Percentiles rank a stretch among this genome's conserved stretches.
Evolutionary conservation across 2,113 vertebrate species (phyloP).

Genomic region (Poecile atricapillus): DNA sequence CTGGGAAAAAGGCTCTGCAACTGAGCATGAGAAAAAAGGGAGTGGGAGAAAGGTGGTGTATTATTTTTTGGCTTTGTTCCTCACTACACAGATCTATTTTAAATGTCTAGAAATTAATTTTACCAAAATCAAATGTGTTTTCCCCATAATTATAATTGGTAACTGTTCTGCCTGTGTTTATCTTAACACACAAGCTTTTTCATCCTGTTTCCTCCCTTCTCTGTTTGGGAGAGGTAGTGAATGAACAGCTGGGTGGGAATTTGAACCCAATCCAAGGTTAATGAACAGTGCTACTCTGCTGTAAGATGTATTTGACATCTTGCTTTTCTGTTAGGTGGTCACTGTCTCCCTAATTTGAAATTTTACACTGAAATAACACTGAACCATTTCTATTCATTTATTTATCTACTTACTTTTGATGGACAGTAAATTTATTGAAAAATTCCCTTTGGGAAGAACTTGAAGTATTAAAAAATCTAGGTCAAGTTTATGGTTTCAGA

Average conservation of each 20-base stretch:
- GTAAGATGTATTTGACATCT: not conserved
- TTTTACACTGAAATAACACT: not conserved
- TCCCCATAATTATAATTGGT: not conserved
- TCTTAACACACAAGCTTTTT: not conserved
- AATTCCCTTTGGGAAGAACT: not conserved
- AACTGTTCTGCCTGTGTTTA: not conserved
- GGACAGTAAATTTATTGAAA: not conserved
- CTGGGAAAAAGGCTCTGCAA: not conserved
- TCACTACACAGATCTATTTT: not conserved
- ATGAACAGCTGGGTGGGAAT: not conserved
- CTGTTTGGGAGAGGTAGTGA: not conserved
- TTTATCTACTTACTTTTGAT: not conserved
- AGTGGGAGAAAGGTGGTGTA: fast-evolving
- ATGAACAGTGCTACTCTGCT: fast-evolving
- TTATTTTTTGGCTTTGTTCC: not conserved
- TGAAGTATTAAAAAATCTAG: conserved; percentile 10
- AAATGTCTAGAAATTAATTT: not conserved
- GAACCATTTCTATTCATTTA: not conserved
- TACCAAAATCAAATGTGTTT: not conserved
- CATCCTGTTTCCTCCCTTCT: not conserved
- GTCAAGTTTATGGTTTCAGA: not conserved
- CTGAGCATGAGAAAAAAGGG: fast-evolving
- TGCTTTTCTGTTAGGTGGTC: not conserved
- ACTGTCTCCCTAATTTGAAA: not conserved
- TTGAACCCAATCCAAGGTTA: not conserved